Base-by-base conservation (phyloP, 2,797 vertebrate species). In the Rhinella marina region DNA sequence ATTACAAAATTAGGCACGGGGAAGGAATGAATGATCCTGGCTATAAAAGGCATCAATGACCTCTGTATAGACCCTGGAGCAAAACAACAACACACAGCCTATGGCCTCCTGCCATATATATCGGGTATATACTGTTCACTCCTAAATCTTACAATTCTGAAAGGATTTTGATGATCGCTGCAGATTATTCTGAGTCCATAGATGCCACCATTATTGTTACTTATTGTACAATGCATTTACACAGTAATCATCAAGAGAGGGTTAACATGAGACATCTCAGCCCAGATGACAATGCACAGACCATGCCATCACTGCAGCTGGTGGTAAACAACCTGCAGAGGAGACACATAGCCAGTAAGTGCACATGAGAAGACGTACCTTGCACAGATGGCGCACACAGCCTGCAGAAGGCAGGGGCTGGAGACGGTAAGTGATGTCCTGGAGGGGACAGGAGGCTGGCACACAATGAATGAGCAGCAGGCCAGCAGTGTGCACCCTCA, bases 361-460 rank as follows among this genome's bases (percentile, higher is more conserved):
- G 54, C 23, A 23, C 62, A 84, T 9, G 13, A 76, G 27, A 82
- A 25, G 27, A 84, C 29, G 84, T 84, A 88, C 87, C 87, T 68
- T 57, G 61, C 50, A 57, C 87, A 84, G 81, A 88, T 78, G 73
- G 73, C 81, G 73, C 87, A 27, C 75, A 21, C 82, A 52, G 81
- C 64, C 21, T 59, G 50, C 17, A 54, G 78, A 52, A 23, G 76
- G 27, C 41, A 54, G 75, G 50, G 32, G 19, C 9, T 11, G 48
- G 11, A 25, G 57, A 7, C 50, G 76, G 75, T 41, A 41, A 41
- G 41, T 3, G 82, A 10, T n/a, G 17, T 57, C 25, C 59, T 27
- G 32, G 32, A 32, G 32, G 17, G 25, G 81, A 16, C 17, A 66
- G 73, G 9, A 21, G 29, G 73, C 27, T 48, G 25, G 79, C 81